Conservation (phyloP, 1,140 invertebrate genomes). For the Cepaea nemoralis region DNA sequence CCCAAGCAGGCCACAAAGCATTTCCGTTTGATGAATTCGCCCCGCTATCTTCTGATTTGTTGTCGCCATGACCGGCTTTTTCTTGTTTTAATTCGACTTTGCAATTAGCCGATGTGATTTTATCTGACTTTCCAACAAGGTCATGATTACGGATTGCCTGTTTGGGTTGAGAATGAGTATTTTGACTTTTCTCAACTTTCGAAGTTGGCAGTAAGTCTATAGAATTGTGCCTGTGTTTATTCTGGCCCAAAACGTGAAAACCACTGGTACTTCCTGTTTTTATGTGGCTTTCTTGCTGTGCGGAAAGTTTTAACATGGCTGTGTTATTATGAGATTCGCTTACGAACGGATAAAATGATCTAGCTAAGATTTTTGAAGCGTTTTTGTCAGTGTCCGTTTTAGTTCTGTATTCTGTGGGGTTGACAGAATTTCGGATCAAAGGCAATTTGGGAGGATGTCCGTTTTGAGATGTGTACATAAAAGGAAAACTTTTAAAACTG, state of each 20-base stretch:
- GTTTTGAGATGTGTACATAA: background rate
- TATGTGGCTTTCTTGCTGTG: background rate
- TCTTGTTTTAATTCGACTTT: slow-evolving; percentile 1
- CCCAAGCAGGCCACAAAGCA: slow-evolving; percentile 90
- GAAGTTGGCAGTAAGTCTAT: background rate
- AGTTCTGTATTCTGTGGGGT: background rate
- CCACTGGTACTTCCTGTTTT: background rate
- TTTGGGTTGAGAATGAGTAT: background rate
- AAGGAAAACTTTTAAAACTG: background rate
- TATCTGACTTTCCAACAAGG: background rate
- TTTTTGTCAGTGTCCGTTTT: background rate
- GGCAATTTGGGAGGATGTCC: background rate
- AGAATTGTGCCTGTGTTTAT: background rate
- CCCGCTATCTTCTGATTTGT: background rate
- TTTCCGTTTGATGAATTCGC: slow-evolving; percentile 5
- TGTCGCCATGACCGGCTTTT: background rate
- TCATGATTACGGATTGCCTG: background rate
- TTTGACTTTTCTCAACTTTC: background rate
- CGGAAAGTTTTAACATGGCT: background rate
- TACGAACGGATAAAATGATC: background rate
- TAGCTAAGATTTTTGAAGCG: background rate
- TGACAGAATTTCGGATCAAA: background rate
- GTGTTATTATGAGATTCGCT: background rate
- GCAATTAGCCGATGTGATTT: background rate
- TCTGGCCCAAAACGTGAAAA: background rate